A percentile compares a stretch with the other conserved stretches of the same genome.
Conservation (phyloP, 2,888 invertebrate species). For the Philaethria dido region DNA sequence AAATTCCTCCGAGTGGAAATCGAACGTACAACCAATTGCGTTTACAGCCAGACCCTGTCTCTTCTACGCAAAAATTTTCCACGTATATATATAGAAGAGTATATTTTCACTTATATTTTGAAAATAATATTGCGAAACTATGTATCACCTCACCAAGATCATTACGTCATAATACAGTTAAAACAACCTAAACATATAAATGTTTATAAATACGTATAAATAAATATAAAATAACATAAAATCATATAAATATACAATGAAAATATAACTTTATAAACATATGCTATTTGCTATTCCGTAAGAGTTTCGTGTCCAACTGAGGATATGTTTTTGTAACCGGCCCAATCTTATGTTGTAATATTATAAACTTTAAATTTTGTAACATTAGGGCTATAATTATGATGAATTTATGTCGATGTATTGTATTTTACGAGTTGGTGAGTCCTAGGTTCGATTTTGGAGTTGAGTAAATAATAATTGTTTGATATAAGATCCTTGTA, state of each 20-base stretch:
- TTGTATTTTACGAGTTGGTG: not conserved
- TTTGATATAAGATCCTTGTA: too few species aligned
- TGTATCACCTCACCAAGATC: too few species aligned
- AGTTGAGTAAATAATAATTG: not conserved
- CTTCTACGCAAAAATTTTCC: too few species aligned
- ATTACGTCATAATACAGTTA: too few species aligned
- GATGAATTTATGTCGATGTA: not conserved
- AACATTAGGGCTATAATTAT: not conserved
- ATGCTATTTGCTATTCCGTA: constrained; percentile 29
- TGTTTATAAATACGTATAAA: not conserved
- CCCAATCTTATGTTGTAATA: constrained; percentile 33
- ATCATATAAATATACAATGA: not conserved
- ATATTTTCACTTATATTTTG: too few species aligned
- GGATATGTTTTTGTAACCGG: constrained; percentile 39
- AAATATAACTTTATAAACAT: constrained; percentile 24
- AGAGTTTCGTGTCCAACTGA: constrained; percentile 35
- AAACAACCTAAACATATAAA: not conserved
- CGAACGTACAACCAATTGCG: too few species aligned
- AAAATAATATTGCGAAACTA: too few species aligned
- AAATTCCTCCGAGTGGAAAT: too few species aligned
- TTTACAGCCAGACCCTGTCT: too few species aligned
- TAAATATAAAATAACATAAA: not conserved
- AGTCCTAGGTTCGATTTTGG: not conserved
- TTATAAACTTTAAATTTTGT: constrained; percentile 19
- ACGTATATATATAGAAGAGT: too few species aligned